Evolutionary conservation across 2,888 invertebrate genomes (phyloP), one percentile per base, ranked within the genome.

Genomic region (Achlya flavicornis): DNA sequence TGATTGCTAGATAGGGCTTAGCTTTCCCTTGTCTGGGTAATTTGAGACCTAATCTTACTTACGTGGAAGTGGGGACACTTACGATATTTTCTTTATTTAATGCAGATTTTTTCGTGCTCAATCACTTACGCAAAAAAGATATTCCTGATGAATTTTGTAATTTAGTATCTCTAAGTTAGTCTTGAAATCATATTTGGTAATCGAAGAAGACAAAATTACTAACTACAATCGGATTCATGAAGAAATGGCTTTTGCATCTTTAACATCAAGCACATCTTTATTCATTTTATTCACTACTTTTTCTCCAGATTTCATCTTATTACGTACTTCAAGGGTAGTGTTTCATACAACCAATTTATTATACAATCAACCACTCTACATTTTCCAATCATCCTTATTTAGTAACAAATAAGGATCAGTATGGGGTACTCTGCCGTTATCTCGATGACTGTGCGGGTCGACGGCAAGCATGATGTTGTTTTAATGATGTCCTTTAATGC

Each of bases 401-500:
- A 19, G 19, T 10, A 10, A 7, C 3, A 8, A 41, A 41, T 60
- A 41, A 43, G 60, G 41, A 35, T 16, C 19, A 53, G 19, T 19
- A 19, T 53, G 14, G 53, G 19, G 14, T 53, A 19, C 38, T 16
- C 10, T n/a, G 35, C 26, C 11, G 26, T n/a, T 16, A 19, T 14
- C 10, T 19, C 53, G 53, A 16, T n/a, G 53, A 19, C 10, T 19
- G 53, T 53, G 63, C 69, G 71, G 75, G 71, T 75, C 73, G 70
- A 61, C 69, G 72, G 71, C 70, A 68, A 73, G 48, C 75, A 63
- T 86, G 84, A 88, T 87, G 86, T 76, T 69, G 73, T 81, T 88
- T 84, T 88, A 89, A 89, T 87, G 87, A 81, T 78, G 82, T 86
- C 86, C 83, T 82, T 84, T 88, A 86, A 89, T 86, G 87, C 80